Evolutionary conservation across 1,140 invertebrate species (phyloP), one percentile per base, ranked within the genome.

Genomic region (Drosophila melanogaster): DNA sequence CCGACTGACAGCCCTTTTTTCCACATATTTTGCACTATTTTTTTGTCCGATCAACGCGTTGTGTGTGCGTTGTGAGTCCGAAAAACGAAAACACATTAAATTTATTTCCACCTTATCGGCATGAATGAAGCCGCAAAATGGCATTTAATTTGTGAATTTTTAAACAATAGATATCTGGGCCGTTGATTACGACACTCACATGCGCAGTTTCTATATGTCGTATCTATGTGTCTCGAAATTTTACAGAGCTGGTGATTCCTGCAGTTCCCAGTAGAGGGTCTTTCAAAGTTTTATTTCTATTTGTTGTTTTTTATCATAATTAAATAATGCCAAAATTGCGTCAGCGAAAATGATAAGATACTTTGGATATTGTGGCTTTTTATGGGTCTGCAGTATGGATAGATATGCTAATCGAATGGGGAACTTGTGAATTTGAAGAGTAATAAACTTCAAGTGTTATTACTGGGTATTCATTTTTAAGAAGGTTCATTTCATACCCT

Each of bases 71-170:
- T 0, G 41, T 0, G 41, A 55, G 79, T 77, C 53, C 60, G 62
- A 81, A 67, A 67, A 71, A 65, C 73, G 75, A 76, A 81, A 83
- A 69, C 60, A 83, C 79, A 79, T 86, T 87, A 53, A 83, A 86
- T 76, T 79, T 65, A 76, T 83, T 83, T 50, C 54, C 58, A 76
- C 79, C 75, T 89, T 87, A 87, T 87, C 83, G 71, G 72, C 65
- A 87, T 87, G 79, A 87, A 87, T 86, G 83, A 44, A 89, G 83
- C 83, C 83, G 83, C 79, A 84, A 87, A 50, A 86, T 77, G 79
- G 44, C 62, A 83, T 89, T 87, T 87, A 79, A 89, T 87, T 83
- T 87, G 79, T 79, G 71, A 81, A 69, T 87, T 83, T 83, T 78
- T 65, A 59, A 76, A 78, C 83, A 51, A 77, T 89, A 77, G 83